phyloP scores from a whole-genome alignment of 2,113 vertebrate species.

The Festucalex cinctus region DNA sequence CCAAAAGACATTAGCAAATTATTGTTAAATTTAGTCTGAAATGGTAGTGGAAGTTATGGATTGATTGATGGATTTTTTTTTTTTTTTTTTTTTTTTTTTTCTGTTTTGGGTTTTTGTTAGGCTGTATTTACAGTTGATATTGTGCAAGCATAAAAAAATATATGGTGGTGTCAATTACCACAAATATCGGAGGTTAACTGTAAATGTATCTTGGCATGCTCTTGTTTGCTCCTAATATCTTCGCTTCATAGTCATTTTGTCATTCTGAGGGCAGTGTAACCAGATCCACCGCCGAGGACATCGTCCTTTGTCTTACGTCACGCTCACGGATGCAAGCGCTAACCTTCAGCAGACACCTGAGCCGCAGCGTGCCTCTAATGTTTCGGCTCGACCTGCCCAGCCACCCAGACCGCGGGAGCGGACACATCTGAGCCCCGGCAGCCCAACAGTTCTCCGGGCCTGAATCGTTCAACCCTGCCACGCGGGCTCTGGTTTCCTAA shows the following conservation, averaged over 20 bases:
- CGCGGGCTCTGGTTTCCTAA: conserved; percentile 63
- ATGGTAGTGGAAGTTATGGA: too few species aligned
- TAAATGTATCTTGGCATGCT: too few species aligned
- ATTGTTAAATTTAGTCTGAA: too few species aligned
- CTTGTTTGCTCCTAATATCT: too few species aligned
- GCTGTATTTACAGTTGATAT: too few species aligned
- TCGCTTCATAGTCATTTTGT: conserved; percentile 16
- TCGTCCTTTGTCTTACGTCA: conserved; percentile 62
- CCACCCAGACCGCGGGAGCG: conserved; percentile 41
- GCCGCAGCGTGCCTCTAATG: conserved; percentile 49
- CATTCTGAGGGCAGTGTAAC: conserved; percentile 42
- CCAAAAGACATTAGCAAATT: too few species aligned
- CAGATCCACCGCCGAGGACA: conserved; percentile 44
- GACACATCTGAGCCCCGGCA: conserved; percentile 61
- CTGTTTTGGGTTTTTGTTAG: too few species aligned
- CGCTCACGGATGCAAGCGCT: conserved; percentile 44
- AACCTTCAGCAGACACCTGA: conserved; percentile 67
- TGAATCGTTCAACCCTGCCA: conserved; percentile 59
- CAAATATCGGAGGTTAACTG: too few species aligned
- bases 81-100: too few species aligned
- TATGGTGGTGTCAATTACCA: too few species aligned
- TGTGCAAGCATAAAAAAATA: too few species aligned
- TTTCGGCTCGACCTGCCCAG: conserved; percentile 56
- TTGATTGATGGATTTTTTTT: too few species aligned
- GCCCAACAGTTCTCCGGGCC: conserved; percentile 28